Conservation (phyloP, 2,888 invertebrate species). For the Parnassius smintheus region DNA sequence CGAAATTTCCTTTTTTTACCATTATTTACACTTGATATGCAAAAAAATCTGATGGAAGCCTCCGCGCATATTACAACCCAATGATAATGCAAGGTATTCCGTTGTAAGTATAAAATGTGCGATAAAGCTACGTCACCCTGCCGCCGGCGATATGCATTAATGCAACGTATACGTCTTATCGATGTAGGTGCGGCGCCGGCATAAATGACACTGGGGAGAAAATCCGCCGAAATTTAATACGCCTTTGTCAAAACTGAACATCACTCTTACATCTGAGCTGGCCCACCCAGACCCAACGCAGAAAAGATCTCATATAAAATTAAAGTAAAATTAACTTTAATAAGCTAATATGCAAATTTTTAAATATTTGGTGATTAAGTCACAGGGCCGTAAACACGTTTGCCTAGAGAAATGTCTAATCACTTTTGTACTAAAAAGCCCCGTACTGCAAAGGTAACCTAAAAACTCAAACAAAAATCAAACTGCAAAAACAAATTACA, state of each 20-base stretch:
- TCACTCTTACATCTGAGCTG: conserved; percentile 23
- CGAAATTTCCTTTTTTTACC: background rate
- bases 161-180: conserved; percentile 52
- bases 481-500: too few relatives aligned
- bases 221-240: conserved; percentile 17
- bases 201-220: conserved; percentile 6
- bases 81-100: conserved; percentile 48
- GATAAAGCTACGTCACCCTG: conserved; percentile 44
- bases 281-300: conserved; percentile 10
- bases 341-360: too few relatives aligned
- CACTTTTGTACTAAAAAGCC: too few relatives aligned
- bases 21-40: too few relatives aligned
- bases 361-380: too few relatives aligned
- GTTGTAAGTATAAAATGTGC: conserved; percentile 49
- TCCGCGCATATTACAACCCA: conserved; percentile 34
- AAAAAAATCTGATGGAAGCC: conserved; percentile 11
- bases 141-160: conserved; percentile 59
- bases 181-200: conserved; percentile 28
- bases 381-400: too few relatives aligned
- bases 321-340: too few relatives aligned
- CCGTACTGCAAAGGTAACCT: too few relatives aligned
- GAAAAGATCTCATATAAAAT: too few relatives aligned
- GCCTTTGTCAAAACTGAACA: conserved; percentile 21
- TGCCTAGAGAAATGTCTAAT: too few relatives aligned
- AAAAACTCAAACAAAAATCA: too few relatives aligned